Evolutionary conservation across 2,888 invertebrate genomes (phyloP).

Genomic region (Hirtodrosophila alboralis): DNA sequence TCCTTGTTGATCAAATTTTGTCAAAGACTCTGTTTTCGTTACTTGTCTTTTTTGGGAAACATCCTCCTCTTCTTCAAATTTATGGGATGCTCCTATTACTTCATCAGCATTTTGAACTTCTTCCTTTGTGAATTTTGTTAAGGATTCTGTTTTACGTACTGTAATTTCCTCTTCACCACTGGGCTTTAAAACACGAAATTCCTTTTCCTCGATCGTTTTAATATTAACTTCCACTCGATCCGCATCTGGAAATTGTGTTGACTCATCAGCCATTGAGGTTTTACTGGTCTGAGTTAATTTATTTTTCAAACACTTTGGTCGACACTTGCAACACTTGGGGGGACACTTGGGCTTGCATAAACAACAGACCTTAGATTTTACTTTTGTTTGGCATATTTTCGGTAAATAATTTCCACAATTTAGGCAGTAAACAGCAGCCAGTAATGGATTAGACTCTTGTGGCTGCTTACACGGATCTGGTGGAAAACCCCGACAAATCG

Average conservation of each 20-base stretch:
- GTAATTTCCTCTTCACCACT: slow-evolving; percentile 11
- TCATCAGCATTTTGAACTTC: neutral
- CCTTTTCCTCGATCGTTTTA: neutral
- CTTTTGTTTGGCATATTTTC: neutral
- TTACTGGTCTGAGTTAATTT: slow-evolving; percentile 9
- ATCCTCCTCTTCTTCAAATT: neutral
- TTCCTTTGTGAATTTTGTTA: neutral
- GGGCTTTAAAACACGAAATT: neutral
- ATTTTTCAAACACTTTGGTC: neutral
- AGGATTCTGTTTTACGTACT: neutral
- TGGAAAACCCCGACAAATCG: neutral
- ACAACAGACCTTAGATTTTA: slow-evolving; percentile 1
- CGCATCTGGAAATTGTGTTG: slow-evolving; percentile 20
- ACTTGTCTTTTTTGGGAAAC: no score
- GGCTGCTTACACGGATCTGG: no score
- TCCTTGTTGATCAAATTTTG: neutral
- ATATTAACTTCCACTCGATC: neutral
- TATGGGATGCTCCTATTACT: neutral
- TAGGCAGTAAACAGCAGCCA: neutral
- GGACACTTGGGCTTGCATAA: no score
- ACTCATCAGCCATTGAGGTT: slow-evolving; percentile 1
- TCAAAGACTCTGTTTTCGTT: neutral
- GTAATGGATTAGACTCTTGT: slow-evolving; percentile 6
- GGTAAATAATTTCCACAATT: neutral
- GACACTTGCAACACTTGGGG: neutral